These are phyloP conservation scores for Nectonema munidae DNA, from an alignment of 2,888 invertebrate genomes.

Conservation along the genomic window DNA sequence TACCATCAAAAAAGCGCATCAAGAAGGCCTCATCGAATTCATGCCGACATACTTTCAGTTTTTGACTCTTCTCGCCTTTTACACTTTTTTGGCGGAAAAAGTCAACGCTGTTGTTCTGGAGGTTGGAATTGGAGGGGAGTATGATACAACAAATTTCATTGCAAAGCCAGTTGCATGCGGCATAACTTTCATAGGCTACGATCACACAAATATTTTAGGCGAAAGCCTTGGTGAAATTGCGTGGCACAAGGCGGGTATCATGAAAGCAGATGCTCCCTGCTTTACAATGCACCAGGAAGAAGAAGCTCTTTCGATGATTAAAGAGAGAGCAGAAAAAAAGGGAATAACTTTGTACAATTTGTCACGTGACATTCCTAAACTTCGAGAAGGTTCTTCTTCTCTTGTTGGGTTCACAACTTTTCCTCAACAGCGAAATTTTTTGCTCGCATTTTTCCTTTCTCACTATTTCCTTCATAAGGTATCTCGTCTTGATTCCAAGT, in stretches of 20 bases:
- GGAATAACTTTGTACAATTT: too few species aligned
- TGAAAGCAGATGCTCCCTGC: too few species aligned
- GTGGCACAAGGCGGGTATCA: conserved; percentile 71
- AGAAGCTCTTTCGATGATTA: too few species aligned
- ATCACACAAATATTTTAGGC: conserved; percentile 55
- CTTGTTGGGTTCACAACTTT: too few species aligned
- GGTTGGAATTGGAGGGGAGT: conserved; percentile 78
- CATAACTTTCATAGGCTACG: conserved; percentile 55
- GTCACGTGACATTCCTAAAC: too few species aligned
- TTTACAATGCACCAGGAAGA: too few species aligned
- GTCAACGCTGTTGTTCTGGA: conserved; percentile 70
- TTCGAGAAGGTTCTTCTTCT: too few species aligned
- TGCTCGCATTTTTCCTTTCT: too few species aligned
- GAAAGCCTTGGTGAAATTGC: conserved; percentile 52
- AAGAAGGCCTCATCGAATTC: conserved; percentile 17
- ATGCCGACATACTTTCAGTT: conserved; percentile 50
- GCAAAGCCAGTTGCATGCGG: conserved; percentile 53
- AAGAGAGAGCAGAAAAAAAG: too few species aligned
- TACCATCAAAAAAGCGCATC: conserved; percentile 15
- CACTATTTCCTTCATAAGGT: too few species aligned
- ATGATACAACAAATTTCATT: conserved; percentile 39
- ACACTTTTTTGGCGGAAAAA: conserved; percentile 43
- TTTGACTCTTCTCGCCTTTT: conserved; percentile 55
- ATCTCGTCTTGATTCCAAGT: too few species aligned
- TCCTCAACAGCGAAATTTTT: too few species aligned